Percentiles rank a stretch among this genome's conserved stretches.
Conservation (phyloP, 2,797 vertebrate species). For the Chaetophractus vellerosus region DNA sequence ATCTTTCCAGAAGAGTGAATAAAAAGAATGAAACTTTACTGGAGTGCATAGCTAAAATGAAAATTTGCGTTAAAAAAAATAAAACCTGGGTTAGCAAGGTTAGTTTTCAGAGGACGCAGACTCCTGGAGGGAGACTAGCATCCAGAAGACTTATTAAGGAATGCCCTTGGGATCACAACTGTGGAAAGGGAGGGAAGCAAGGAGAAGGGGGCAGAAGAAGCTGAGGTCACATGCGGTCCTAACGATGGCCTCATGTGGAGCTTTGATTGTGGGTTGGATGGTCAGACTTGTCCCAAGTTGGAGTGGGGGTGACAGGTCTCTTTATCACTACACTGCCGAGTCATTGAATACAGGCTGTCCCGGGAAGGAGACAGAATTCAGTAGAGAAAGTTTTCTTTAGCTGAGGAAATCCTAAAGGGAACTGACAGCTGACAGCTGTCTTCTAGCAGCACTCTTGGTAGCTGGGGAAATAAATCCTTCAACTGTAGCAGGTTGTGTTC, state of each 20-base stretch:
- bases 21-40: not conserved
- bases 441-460: not conserved
- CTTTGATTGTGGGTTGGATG: not conserved
- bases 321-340: too few relatives aligned
- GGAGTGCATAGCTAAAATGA: not conserved
- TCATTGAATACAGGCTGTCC: not conserved
- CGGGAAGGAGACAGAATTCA: not conserved
- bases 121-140: too few relatives aligned
- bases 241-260: not conserved
- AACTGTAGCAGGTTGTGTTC: too few relatives aligned
- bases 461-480: not conserved
- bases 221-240: too few relatives aligned
- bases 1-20: not conserved
- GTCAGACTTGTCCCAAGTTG: not conserved
- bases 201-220: not conserved
- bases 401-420: not conserved
- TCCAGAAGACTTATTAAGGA: not conserved
- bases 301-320: not conserved
- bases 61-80: not conserved
- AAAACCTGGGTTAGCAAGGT: not conserved
- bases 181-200: not conserved
- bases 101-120: not conserved
- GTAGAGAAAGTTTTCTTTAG: not conserved
- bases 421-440: slow-evolving; percentile 11
- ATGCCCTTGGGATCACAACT: not conserved